Evolutionary conservation across 2,888 invertebrate genomes (phyloP), one percentile per base, ranked within the genome.

Genomic region (Brachyopa scutellaris): DNA sequence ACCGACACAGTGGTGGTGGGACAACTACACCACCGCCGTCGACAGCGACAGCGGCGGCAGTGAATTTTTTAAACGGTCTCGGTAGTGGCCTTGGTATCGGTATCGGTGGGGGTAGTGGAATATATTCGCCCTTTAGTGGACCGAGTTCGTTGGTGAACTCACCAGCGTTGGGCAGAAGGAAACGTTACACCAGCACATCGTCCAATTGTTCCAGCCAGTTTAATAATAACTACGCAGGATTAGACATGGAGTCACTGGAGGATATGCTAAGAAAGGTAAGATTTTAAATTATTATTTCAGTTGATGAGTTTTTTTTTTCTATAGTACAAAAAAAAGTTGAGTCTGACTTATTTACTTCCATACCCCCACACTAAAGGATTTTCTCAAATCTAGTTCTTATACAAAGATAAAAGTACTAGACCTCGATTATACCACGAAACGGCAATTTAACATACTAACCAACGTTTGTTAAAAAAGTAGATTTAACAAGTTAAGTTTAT

Each of bases 251-350:
- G 88, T 94, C 95, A 86, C 92, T 95, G 86, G 95, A 95, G 90
- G 95, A 95, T 91, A 94, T 95, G 94, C 92, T 95, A 88, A 93
- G 94, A 88, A 95, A 95, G 95, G 95, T 95, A 92, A 92, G 90
- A 33, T 21, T n/a, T 31, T 17, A 15, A 33, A 17, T 13, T 9
- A 1, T 5, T 9, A 9, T 19, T 42, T 13, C n/a, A n/a, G n/a
- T n/a, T n/a, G n/a, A n/a, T n/a, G n/a, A n/a, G n/a, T n/a, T n/a
- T n/a, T n/a, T n/a, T n/a, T n/a, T n/a, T n/a, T n/a, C n/a, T n/a
- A n/a, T n/a, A n/a, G n/a, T n/a, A n/a, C n/a, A n/a, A n/a, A n/a
- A n/a, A n/a, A n/a, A n/a, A n/a, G n/a, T n/a, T n/a, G n/a, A n/a
- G n/a, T n/a, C n/a, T n/a, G n/a, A n/a, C n/a, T n/a, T n/a, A n/a